Percentiles rank a stretch among this genome's conserved stretches.
phyloP scores from a whole-genome alignment of 2,888 invertebrate species.

The Dione juno region DNA sequence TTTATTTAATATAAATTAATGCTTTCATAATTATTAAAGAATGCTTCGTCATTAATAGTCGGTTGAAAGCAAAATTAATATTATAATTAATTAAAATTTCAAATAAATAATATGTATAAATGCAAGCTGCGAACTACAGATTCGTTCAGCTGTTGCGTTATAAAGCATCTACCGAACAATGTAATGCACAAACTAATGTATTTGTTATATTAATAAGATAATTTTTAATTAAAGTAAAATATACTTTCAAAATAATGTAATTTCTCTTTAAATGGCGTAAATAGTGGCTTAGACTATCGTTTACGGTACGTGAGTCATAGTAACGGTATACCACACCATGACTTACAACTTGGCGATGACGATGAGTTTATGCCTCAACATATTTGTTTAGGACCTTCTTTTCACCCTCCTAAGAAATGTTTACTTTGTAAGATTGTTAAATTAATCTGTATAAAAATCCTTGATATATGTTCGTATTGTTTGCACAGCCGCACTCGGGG shows the following conservation, averaged over 20 bases:
- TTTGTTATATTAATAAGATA: too few species aligned
- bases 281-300: background rate
- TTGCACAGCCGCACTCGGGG: background rate
- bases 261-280: background rate
- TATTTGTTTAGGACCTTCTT: conserved; percentile 5
- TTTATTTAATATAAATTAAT: too few species aligned
- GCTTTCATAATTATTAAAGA: too few species aligned
- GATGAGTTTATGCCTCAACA: background rate
- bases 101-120: too few species aligned
- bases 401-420: background rate
- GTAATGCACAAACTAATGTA: too few species aligned
- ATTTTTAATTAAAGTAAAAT: too few species aligned
- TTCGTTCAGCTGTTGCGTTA: too few species aligned
- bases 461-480: background rate
- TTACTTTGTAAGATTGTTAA: background rate
- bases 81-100: too few species aligned
- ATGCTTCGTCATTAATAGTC: too few species aligned
- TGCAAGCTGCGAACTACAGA: too few species aligned
- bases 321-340: conserved; percentile 2
- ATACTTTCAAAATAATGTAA: background rate
- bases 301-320: conserved; percentile 6
- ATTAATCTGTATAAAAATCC: background rate
- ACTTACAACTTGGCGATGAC: background rate
- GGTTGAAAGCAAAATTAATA: too few species aligned
- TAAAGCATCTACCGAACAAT: too few species aligned